Base-by-base conservation (phyloP, 2,888 invertebrate species). In the Caenorhabditis drosophilae region DNA sequence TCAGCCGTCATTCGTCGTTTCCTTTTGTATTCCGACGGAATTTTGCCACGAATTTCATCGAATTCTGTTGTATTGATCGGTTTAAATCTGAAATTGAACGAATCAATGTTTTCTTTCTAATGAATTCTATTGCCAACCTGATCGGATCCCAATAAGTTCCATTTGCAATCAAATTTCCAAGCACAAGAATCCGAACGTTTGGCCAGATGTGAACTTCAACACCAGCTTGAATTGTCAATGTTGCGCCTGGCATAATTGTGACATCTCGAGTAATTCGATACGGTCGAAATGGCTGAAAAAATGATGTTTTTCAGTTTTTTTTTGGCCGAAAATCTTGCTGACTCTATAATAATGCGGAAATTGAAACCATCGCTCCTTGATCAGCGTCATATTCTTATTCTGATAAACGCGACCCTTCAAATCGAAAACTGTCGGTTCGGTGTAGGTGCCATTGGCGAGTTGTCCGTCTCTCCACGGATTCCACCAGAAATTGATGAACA, bases 171-270 rank as follows among this genome's bases (percentile, higher is more conserved):
- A 98, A 86, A 0, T 90, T 90, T 0, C 98, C 98, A 77, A 98
- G 88, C 1, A 97, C 82, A 23, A 82, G 67, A 40, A 83, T 83
- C 11, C 80, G 63, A 49, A 98, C 92, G 85, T 93, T 94, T 0
- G 97, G 92, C 36, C 90, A 90, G 84, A 99, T 95, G 85, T 96
- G 93, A 84, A 99, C 86, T 42, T 74, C 71, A 2, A 80, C 80
- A 6, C 94, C 95, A 2, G 93, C 90, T 72, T 90, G 89, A 56
- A 98, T 92, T 0, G 89, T 90, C 34, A 98, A 85, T 0, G 90
- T 91, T 0, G 89, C 91, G 63, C 90, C 91, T 0, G 97, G 96
- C 96, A 99, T 95, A 0, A 99, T 89, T 0, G 97, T 99, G 38
- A 99, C 89, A 84, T 99, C 98, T 0, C 92, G 89, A 70, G 88